These are phyloP conservation scores for Hippocampus zosterae DNA, from an alignment of 2,113 vertebrate genomes.

Conservation along the genomic window DNA sequence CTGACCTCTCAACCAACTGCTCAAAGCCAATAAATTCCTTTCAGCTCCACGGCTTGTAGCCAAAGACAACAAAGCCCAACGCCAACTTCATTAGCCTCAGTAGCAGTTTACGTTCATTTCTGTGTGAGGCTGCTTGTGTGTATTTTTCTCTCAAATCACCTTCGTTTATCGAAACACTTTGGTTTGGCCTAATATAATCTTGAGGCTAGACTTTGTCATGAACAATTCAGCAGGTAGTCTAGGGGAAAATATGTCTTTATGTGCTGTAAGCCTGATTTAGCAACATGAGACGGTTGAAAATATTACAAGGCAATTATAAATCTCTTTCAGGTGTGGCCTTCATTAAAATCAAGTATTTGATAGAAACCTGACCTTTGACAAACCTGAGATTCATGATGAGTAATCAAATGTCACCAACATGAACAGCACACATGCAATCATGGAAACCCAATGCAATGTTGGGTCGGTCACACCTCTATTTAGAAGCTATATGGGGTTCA, in stretches of 20 bases:
- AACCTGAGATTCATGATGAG: too few species aligned
- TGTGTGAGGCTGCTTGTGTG: not conserved
- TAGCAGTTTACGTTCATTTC: not conserved
- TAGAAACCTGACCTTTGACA: too few species aligned
- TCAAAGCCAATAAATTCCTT: constrained; percentile 52
- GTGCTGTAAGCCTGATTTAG: not conserved
- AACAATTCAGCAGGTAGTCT: constrained; percentile 5
- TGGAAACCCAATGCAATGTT: not conserved
- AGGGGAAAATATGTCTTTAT: not conserved
- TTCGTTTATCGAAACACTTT: constrained; percentile 2
- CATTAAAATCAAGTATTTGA: not conserved
- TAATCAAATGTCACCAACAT: too few species aligned
- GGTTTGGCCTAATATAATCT: not conserved
- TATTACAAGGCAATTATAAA: not conserved
- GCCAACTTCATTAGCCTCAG: constrained; percentile 8
- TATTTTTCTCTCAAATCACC: constrained; percentile 3
- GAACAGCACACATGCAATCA: not conserved
- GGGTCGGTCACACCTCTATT: not conserved
- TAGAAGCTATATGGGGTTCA: too few species aligned
- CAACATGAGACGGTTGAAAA: not conserved
- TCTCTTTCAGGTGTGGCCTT: not conserved
- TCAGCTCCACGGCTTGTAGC: constrained; percentile 34
- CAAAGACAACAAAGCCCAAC: constrained; percentile 20
- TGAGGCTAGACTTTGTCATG: not conserved
- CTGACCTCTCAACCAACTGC: constrained; percentile 52